These are phyloP conservation scores for Parauchenoglanis ngamensis DNA, from an alignment of 2,797 vertebrate genomes.

Conservation along the genomic window DNA sequence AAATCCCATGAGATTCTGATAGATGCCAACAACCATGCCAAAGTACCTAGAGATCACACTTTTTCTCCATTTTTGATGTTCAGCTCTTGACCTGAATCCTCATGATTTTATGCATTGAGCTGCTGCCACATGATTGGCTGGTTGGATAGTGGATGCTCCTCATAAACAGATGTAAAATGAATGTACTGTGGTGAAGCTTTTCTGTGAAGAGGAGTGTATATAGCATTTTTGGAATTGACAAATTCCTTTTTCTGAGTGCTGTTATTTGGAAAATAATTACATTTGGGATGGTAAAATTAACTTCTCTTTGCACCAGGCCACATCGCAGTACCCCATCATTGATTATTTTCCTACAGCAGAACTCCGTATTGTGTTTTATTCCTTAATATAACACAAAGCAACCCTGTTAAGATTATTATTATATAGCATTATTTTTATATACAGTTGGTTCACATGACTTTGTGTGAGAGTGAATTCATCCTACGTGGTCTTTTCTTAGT, in stretches of 20 bases:
- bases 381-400: background rate
- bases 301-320: background rate
- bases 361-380: background rate
- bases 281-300: background rate
- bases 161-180: background rate
- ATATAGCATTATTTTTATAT: background rate
- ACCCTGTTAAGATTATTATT: background rate
- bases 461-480: background rate
- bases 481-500: background rate
- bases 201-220: background rate
- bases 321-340: background rate
- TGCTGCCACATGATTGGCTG: background rate
- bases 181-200: background rate
- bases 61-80: background rate
- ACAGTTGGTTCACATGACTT: background rate
- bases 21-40: background rate
- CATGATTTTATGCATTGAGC: background rate
- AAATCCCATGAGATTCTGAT: background rate
- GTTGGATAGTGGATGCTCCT: background rate
- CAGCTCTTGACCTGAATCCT: background rate
- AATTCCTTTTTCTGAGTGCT: background rate
- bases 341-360: background rate
- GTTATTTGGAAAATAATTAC: background rate
- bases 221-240: background rate
- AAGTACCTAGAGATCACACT: background rate